Percentiles rank a stretch among this genome's conserved stretches.
Conservation (phyloP, 2,113 vertebrate genomes). For the Mola mola region DNA sequence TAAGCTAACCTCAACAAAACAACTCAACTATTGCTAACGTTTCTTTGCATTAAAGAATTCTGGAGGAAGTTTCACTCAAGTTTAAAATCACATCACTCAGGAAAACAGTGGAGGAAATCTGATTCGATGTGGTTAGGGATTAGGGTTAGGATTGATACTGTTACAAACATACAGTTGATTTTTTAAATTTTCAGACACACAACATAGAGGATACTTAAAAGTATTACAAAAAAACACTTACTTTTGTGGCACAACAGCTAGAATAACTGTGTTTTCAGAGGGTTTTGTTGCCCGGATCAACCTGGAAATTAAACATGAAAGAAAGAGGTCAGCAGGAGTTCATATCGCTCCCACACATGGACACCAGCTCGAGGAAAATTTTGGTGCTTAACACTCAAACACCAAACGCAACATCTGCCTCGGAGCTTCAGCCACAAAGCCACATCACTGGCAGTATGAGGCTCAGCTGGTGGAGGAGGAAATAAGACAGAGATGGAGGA, state of each 20-base stretch:
- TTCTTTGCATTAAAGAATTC: no score
- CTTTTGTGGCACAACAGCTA: constrained; percentile 88
- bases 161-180: no score
- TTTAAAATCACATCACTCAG: no score
- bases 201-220: neutral
- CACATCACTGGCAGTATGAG: constrained; percentile 30
- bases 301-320: constrained; percentile 72
- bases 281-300: constrained; percentile 90
- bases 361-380: constrained; percentile 17
- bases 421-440: constrained; percentile 44
- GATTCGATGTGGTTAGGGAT: no score
- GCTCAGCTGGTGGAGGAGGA: constrained; percentile 10
- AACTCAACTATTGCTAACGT: no score
- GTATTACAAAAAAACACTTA: constrained; percentile 74
- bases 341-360: neutral
- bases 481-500: constrained; percentile 36
- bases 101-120: no score
- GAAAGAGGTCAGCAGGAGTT: constrained; percentile 14
- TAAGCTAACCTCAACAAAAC: no score
- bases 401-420: constrained; percentile 47
- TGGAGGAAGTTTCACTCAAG: neutral
- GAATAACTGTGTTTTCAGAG: constrained; percentile 90
- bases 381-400: constrained; percentile 42
- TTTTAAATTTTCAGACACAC: no score
- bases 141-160: no score